Conservation (phyloP, 1,140 invertebrate genomes). For the Aplysia californica region DNA sequence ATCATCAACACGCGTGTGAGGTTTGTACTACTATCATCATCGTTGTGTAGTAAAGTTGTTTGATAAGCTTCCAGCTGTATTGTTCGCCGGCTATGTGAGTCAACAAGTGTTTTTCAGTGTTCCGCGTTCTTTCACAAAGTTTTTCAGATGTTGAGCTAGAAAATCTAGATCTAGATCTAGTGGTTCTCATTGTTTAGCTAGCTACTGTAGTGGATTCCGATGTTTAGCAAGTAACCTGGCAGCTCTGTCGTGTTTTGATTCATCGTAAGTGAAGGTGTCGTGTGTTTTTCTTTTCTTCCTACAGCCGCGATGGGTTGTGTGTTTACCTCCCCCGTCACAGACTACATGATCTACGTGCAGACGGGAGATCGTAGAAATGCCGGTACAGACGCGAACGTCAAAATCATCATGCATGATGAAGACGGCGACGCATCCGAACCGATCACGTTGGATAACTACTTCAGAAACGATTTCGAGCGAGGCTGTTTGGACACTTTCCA, state of each 20-base stretch:
- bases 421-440: constrained; percentile 46
- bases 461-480: constrained; percentile 67
- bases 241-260: not conserved
- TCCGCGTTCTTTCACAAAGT: not conserved
- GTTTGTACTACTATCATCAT: not conserved
- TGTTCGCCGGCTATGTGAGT: not conserved
- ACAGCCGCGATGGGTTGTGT: constrained; percentile 22
- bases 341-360: constrained; percentile 60
- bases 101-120: not conserved
- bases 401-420: constrained; percentile 61
- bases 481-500: constrained; percentile 61
- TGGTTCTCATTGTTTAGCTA: no score
- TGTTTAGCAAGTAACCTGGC: not conserved
- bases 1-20: not conserved
- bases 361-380: constrained; percentile 67
- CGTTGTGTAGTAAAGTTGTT: not conserved
- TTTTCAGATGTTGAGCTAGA: not conserved
- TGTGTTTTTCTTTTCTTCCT: not conserved
- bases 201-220: not conserved
- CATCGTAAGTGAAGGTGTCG: not conserved
- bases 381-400: constrained; percentile 67
- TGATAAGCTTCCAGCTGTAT: not conserved
- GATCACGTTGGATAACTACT: constrained; percentile 61
- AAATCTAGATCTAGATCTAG: not conserved
- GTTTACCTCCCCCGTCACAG: constrained; percentile 20